Conservation (phyloP, 1,140 invertebrate species). For the Ceratina australensis region DNA sequence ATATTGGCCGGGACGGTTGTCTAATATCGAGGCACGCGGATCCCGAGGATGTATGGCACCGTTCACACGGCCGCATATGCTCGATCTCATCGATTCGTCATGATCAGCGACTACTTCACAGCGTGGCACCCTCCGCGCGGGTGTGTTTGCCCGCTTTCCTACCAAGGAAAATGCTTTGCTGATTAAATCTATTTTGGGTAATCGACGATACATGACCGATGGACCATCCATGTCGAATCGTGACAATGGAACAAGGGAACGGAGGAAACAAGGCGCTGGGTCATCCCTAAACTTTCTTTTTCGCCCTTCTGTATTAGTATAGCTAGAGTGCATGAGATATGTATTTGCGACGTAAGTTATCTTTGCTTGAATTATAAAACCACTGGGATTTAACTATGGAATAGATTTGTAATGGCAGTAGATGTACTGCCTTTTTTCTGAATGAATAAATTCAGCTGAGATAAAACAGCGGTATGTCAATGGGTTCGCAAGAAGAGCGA, state of each 20-base stretch:
- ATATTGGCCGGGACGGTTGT: constrained; percentile 35
- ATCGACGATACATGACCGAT: constrained; percentile 68
- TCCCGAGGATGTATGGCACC: constrained; percentile 57
- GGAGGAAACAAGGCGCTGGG: not conserved
- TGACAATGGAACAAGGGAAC: not conserved
- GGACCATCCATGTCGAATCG: constrained; percentile 21
- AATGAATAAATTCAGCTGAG: too few relatives aligned
- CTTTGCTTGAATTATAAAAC: too few relatives aligned
- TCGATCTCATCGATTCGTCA: constrained; percentile 74
- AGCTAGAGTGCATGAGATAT: too few relatives aligned
- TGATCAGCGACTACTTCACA: constrained; percentile 59
- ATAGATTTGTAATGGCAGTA: too few relatives aligned
- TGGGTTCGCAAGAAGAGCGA: too few relatives aligned
- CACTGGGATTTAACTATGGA: too few relatives aligned
- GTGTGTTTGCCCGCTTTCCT: constrained; percentile 52
- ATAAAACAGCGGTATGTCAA: too few relatives aligned
- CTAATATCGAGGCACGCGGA: constrained; percentile 53
- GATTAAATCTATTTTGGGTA: constrained; percentile 73
- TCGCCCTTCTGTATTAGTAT: too few relatives aligned
- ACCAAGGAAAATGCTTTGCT: constrained; percentile 56
- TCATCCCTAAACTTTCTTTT: constrained; percentile 2
- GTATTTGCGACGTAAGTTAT: too few relatives aligned
- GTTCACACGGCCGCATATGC: constrained; percentile 71
- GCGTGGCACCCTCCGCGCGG: not conserved
- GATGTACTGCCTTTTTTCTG: too few relatives aligned